Conservation (phyloP, 1,140 invertebrate species). For the Drosophila aff. region DNA sequence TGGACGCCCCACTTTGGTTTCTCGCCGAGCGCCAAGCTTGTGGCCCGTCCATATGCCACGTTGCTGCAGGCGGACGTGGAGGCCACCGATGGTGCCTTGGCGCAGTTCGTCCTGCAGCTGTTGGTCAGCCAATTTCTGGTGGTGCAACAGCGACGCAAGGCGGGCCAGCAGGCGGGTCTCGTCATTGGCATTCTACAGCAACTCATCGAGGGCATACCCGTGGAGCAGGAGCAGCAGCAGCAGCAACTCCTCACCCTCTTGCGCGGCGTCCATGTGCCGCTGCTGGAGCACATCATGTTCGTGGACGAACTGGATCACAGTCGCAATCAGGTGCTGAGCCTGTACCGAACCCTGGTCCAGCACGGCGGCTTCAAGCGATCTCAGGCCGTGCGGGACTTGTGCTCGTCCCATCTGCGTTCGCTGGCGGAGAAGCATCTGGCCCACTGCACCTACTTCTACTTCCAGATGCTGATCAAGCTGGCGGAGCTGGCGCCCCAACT, state of each 20-base stretch:
- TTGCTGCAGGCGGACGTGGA: slow-evolving; percentile 60
- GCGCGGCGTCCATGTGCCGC: slow-evolving; percentile 45
- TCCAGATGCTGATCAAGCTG: slow-evolving; percentile 78
- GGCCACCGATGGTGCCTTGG: slow-evolving; percentile 41
- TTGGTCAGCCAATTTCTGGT: slow-evolving; percentile 64
- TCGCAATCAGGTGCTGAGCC: slow-evolving; percentile 54
- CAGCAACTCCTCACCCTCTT: slow-evolving; percentile 58
- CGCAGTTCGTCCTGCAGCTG: slow-evolving; percentile 66
- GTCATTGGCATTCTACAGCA: slow-evolving; percentile 70
- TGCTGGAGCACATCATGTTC: slow-evolving; percentile 83
- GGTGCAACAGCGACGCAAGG: slow-evolving; percentile 75
- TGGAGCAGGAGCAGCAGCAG: slow-evolving; percentile 20
- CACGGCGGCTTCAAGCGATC: slow-evolving; percentile 40
- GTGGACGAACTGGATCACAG: slow-evolving; percentile 79
- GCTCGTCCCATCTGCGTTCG: slow-evolving; percentile 50
- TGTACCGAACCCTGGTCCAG: slow-evolving; percentile 55
- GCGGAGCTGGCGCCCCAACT: slow-evolving; percentile 47
- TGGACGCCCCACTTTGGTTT: slow-evolving; percentile 82
- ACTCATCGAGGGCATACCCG: slow-evolving; percentile 31
- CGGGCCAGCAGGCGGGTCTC: slow-evolving; percentile 63
- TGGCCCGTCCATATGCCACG: slow-evolving; percentile 66
- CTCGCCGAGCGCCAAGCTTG: slow-evolving; percentile 54
- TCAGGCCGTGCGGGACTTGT: slow-evolving; percentile 8
- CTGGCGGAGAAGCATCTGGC: slow-evolving; percentile 79
- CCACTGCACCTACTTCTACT: slow-evolving; percentile 82